phyloP scores from a whole-genome alignment of 2,113 vertebrate genomes.

The Tamias sibiricus region DNA sequence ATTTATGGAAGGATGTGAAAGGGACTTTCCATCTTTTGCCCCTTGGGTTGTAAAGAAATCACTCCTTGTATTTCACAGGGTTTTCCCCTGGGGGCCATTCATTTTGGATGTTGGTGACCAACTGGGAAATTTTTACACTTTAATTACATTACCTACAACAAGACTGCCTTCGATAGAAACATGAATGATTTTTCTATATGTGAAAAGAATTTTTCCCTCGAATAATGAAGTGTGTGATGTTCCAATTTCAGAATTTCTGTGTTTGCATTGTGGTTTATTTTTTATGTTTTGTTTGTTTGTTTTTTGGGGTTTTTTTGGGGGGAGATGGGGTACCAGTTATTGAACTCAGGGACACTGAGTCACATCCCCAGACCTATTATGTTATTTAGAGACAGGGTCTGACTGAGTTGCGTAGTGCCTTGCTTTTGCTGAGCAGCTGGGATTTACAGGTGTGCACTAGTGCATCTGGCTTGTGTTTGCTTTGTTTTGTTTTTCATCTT shows the following conservation, averaged over 20 bases:
- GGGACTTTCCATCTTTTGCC: constrained; percentile 60
- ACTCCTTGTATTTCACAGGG: constrained; percentile 8
- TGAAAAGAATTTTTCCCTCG: background rate
- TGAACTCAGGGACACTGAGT: too few relatives aligned
- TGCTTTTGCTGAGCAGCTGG: too few relatives aligned
- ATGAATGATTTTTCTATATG: background rate
- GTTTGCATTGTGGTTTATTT: background rate
- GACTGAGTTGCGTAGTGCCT: too few relatives aligned
- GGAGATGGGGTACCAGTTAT: too few relatives aligned
- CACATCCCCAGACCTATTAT: too few relatives aligned
- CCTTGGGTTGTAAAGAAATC: constrained; percentile 48
- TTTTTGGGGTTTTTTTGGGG: too few relatives aligned
- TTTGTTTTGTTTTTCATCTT: background rate
- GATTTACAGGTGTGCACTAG: too few relatives aligned
- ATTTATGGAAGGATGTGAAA: constrained; percentile 22
- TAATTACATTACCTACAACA: background rate
- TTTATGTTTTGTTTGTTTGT: background rate
- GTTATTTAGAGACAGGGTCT: too few relatives aligned
- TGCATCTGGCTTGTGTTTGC: too few relatives aligned
- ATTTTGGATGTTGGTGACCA: constrained; percentile 38
- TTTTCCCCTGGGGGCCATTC: constrained; percentile 12
- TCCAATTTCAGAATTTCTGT: background rate
- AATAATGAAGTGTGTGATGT: background rate
- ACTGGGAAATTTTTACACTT: constrained; percentile 51
- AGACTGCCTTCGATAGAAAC: background rate